These are phyloP conservation scores for Probosciger aterrimus DNA, from an alignment of 2,113 vertebrate species.

Conservation along the genomic window DNA sequence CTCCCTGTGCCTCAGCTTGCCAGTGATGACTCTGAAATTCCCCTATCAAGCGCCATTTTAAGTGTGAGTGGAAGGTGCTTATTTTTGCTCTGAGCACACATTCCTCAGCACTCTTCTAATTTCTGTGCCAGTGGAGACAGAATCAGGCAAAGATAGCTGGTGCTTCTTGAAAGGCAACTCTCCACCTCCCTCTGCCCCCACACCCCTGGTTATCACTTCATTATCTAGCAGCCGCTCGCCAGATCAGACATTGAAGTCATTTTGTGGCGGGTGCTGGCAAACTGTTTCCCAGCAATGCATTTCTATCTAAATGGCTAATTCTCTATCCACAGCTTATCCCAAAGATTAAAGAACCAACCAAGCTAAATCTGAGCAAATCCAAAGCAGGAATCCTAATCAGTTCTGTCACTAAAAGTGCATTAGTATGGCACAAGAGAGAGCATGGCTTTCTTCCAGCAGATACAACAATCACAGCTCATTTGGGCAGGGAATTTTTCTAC, in stretches of 20 bases:
- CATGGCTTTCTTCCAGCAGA: conserved; percentile 38
- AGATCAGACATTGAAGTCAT: conserved; percentile 1
- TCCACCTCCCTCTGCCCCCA: not conserved
- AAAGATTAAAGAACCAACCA: conserved; percentile 36
- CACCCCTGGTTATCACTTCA: not conserved
- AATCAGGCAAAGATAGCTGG: not conserved
- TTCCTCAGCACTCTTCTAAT: not conserved
- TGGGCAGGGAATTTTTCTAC: conserved; percentile 19
- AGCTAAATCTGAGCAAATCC: conserved; percentile 42
- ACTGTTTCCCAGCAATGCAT: not conserved
- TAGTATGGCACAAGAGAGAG: not conserved
- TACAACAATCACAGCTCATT: conserved; percentile 30
- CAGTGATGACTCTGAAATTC: not conserved
- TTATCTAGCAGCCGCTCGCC: not conserved
- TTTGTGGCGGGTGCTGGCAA: not conserved
- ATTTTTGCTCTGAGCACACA: not conserved
- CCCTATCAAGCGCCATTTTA: not conserved
- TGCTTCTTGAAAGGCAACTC: not conserved
- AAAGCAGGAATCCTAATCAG: conserved; percentile 40
- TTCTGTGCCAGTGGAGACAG: not conserved
- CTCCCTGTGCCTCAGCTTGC: not conserved
- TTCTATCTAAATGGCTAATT: conserved; percentile 19
- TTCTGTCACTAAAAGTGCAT: not conserved
- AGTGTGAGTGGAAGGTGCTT: not conserved
- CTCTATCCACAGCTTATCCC: conserved; percentile 34